phyloP scores from a whole-genome alignment of 2,888 invertebrate genomes.

The Agriopis leucophaearia region DNA sequence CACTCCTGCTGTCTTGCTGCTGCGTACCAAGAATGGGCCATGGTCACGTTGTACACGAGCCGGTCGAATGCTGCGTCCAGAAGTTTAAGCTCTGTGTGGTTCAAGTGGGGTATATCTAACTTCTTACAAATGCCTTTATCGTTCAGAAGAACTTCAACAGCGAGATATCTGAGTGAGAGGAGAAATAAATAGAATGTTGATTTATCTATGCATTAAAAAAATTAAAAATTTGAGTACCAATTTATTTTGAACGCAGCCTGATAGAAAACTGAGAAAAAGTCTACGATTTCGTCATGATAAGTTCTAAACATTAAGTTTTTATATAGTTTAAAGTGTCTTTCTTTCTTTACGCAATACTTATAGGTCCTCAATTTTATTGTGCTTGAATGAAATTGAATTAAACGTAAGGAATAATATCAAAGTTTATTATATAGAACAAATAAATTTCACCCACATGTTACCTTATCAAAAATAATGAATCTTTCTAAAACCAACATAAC shows the following conservation, averaged over 20 bases:
- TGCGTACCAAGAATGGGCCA: slow-evolving; percentile 59
- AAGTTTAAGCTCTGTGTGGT: slow-evolving; percentile 53
- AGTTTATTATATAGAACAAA: background rate
- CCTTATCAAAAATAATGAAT: slow-evolving; percentile 38
- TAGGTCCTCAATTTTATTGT: background rate
- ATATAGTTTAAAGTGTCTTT: background rate
- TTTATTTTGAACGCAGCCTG: background rate
- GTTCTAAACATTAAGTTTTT: background rate
- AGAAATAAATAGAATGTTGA: background rate
- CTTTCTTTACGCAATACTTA: background rate
- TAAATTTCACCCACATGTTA: background rate
- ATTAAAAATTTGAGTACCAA: no score
- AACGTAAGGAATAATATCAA: background rate
- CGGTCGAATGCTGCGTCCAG: slow-evolving; percentile 55
- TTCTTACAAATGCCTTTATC: slow-evolving; percentile 64
- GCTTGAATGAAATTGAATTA: background rate
- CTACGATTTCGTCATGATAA: no score
- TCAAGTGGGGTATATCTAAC: slow-evolving; percentile 64
- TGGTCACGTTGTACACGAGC: slow-evolving; percentile 50
- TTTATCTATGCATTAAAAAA: background rate
- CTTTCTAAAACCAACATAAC: background rate
- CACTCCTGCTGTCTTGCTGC: slow-evolving; percentile 28
- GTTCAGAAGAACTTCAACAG: slow-evolving; percentile 62
- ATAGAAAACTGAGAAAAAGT: background rate
- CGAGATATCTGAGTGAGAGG: slow-evolving; percentile 58